Evolutionary conservation across 2,797 vertebrate genomes (phyloP).

Genomic region (Neosalanx taihuensis): DNA sequence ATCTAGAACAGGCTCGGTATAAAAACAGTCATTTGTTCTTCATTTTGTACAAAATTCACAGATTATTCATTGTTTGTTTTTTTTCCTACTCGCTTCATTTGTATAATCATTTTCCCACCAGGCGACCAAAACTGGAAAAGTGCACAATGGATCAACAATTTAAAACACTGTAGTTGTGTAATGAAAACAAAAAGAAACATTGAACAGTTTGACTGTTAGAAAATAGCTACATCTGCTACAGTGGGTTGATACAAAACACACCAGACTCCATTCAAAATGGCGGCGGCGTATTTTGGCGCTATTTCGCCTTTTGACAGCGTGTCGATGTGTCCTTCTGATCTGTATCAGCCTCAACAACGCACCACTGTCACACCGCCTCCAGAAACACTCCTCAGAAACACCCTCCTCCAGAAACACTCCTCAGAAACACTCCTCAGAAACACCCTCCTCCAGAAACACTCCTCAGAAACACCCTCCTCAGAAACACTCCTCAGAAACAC

Average conservation of each 20-base stretch:
- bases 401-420: too few relatives aligned
- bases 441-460: too few relatives aligned
- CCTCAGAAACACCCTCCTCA: too few relatives aligned
- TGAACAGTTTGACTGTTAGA: conserved; percentile 12
- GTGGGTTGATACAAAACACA: conserved; percentile 3
- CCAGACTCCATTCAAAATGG: background rate
- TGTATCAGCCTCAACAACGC: background rate
- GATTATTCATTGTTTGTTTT: conserved; percentile 54
- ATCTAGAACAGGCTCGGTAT: conserved; percentile 72
- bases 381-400: too few relatives aligned
- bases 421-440: too few relatives aligned
- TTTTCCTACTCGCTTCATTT: conserved; percentile 43
- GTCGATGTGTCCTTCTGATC: background rate
- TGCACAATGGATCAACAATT: conserved; percentile 20
- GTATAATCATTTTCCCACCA: conserved; percentile 39
- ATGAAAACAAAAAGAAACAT: conserved; percentile 19
- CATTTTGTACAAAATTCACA: conserved; percentile 82
- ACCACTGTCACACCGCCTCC: too few relatives aligned
- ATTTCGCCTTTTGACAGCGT: background rate
- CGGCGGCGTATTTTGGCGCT: conserved; percentile 6
- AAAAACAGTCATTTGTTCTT: conserved; percentile 76
- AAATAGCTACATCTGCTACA: conserved; percentile 29
- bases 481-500: too few relatives aligned
- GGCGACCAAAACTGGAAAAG: conserved; percentile 69
- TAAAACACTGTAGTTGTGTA: conserved; percentile 16